These are phyloP conservation scores for Alosa alosa DNA, from an alignment of 2,113 vertebrate genomes.

Conservation along the genomic window DNA sequence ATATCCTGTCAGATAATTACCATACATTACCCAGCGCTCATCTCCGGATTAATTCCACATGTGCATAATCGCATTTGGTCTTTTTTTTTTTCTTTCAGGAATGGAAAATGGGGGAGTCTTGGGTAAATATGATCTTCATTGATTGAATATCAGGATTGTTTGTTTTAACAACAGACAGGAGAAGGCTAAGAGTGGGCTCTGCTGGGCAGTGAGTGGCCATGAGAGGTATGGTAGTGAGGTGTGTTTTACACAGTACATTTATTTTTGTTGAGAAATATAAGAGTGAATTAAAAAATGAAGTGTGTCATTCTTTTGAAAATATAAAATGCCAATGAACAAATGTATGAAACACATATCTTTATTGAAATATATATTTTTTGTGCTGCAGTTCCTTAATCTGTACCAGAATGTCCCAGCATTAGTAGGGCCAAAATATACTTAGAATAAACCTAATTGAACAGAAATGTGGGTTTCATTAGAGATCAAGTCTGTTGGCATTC, in stretches of 20 bases:
- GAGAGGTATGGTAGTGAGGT: background rate
- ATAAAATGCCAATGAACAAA: background rate
- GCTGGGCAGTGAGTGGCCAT: background rate
- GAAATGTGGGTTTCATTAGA: too few relatives aligned
- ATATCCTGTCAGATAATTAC: slow-evolving; percentile 97
- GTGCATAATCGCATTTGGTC: slow-evolving; percentile 98
- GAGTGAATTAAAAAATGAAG: background rate
- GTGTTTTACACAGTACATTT: too few relatives aligned
- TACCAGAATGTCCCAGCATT: background rate
- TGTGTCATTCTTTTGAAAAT: too few relatives aligned
- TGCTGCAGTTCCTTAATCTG: background rate
- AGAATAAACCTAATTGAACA: too few relatives aligned
- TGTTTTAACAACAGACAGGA: slow-evolving; percentile 72
- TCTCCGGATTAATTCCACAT: slow-evolving; percentile 97
- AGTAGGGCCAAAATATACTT: background rate
- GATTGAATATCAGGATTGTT: slow-evolving; percentile 87
- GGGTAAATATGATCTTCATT: slow-evolving; percentile 92
- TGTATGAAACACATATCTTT: background rate
- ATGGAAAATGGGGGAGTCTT: slow-evolving; percentile 79
- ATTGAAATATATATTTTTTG: too few relatives aligned
- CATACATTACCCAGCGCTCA: slow-evolving; percentile 92
- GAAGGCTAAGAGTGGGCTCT: slow-evolving; percentile 46
- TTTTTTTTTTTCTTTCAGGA: slow-evolving; percentile 73
- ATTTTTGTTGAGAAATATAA: too few relatives aligned
- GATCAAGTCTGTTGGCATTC: background rate